Conservation (phyloP, 1,140 invertebrate genomes). For the Leucophenga varia region DNA sequence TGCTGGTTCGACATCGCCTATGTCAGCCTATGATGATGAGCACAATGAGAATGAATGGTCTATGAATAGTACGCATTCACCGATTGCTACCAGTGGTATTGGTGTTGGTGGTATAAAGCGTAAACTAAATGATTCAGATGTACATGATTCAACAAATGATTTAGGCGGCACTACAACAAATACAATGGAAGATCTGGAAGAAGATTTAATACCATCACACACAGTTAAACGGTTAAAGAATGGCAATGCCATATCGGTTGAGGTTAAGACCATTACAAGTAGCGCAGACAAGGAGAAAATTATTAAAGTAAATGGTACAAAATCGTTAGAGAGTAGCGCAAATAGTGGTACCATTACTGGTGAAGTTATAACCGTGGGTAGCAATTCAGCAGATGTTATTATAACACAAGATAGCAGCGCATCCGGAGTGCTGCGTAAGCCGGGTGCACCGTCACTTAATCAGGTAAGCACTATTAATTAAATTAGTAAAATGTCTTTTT, state of each 20-base stretch:
- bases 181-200: constrained; percentile 43
- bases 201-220: constrained; percentile 45
- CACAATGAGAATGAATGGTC: constrained; percentile 34
- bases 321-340: background rate
- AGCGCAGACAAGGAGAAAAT: constrained; percentile 12
- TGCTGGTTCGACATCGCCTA: constrained; percentile 32
- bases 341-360: background rate
- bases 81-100: background rate
- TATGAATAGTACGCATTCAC: constrained; percentile 13
- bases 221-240: constrained; percentile 53
- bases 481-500: too few relatives aligned
- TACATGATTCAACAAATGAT: constrained; percentile 55
- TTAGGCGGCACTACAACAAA: constrained; percentile 7
- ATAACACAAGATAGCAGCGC: constrained; percentile 49
- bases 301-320: constrained; percentile 22
- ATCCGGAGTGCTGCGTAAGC: constrained; percentile 49
- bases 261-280: constrained; percentile 36
- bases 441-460: constrained; percentile 46
- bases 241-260: constrained; percentile 44
- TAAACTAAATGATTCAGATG: constrained; percentile 48
- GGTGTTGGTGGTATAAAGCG: constrained; percentile 29
- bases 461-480: too few relatives aligned
- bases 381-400: constrained; percentile 49
- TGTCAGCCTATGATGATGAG: constrained; percentile 40
- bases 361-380: constrained; percentile 8